phyloP scores from a whole-genome alignment of 2,113 vertebrate genomes.

The Cynocephalus volans region DNA sequence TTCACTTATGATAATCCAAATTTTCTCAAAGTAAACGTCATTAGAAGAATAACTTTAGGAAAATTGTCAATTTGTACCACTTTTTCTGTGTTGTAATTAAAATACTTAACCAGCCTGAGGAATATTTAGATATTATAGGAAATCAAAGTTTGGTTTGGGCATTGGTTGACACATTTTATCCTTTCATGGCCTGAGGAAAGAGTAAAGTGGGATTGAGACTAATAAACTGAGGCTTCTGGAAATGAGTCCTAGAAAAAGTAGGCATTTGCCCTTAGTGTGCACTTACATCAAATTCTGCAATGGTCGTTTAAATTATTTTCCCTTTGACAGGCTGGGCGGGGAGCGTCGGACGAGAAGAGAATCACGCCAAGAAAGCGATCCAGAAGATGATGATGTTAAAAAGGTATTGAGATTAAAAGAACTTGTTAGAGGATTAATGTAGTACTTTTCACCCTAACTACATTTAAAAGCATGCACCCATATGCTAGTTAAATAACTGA shows the following conservation, averaged over 20 bases:
- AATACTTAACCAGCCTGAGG: neutral
- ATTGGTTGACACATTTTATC: neutral
- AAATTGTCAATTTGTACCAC: neutral
- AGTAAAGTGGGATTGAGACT: neutral
- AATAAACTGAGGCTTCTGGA: neutral
- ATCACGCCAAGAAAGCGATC: conserved; percentile 98
- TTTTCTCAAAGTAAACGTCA: neutral
- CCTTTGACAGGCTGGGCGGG: conserved; percentile 94
- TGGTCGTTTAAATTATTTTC: conserved; percentile 41
- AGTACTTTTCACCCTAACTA: neutral
- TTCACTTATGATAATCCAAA: neutral
- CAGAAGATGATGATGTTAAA: conserved; percentile 99
- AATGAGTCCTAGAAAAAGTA: neutral
- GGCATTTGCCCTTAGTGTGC: neutral
- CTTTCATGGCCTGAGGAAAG: neutral
- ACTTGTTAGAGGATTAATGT: neutral
- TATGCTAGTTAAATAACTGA: neutral
- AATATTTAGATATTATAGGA: neutral
- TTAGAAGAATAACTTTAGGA: neutral
- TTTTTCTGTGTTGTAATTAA: neutral
- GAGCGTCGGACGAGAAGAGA: conserved; percentile 98
- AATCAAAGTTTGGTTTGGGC: neutral
- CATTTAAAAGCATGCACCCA: neutral
- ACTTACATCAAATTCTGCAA: neutral
- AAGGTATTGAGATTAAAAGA: conserved; percentile 90